Conservation (phyloP, 2,888 invertebrate genomes). For the Morpho deidamia region DNA sequence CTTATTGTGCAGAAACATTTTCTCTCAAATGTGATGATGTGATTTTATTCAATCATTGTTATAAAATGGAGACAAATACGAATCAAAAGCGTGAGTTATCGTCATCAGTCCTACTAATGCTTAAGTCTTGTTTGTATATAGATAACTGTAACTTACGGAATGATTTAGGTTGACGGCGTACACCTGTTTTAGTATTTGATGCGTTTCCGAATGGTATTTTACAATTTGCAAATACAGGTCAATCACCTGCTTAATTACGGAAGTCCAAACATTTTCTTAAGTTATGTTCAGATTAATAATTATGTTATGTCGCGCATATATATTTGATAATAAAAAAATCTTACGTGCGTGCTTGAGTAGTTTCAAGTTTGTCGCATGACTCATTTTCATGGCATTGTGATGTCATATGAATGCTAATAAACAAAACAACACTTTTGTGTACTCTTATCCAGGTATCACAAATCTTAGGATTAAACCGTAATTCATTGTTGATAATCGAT, state of each 20-base stretch:
- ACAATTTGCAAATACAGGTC: constrained; percentile 12
- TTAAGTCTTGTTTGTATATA: constrained; percentile 64
- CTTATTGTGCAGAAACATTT: neutral
- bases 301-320: constrained; percentile 2
- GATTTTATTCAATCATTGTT: constrained; percentile 42
- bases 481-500: neutral
- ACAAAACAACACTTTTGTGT: constrained; percentile 34
- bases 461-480: neutral
- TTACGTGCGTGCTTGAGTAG: constrained; percentile 30
- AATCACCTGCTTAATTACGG: constrained; percentile 11
- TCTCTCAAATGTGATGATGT: constrained; percentile 57
- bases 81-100: constrained; percentile 67
- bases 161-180: constrained; percentile 50
- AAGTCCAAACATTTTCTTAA: constrained; percentile 7
- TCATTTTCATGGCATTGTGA: constrained; percentile 63
- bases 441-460: neutral
- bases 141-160: constrained; percentile 66
- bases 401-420: constrained; percentile 61
- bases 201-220: constrained; percentile 22
- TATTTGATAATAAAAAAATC: constrained; percentile 15
- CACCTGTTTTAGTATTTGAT: constrained; percentile 31
- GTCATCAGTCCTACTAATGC: constrained; percentile 34
- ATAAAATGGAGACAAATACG: constrained; percentile 71
- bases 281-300: neutral
- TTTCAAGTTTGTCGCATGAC: constrained; percentile 41